Conservation (phyloP, 2,113 vertebrate species). For the Cochlearius cochlearius region DNA sequence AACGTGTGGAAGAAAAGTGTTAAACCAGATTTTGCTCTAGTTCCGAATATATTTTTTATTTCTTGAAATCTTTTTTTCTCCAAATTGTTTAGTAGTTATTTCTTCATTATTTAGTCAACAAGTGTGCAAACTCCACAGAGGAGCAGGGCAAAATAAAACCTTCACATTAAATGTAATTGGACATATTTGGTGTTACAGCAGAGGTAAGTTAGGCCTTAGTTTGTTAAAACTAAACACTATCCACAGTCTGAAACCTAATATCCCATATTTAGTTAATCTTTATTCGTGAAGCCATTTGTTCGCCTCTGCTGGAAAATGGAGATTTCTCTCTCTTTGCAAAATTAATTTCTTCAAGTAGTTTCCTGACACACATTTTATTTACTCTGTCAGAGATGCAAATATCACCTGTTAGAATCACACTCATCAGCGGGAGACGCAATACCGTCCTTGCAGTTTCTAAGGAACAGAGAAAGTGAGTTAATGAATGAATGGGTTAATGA, state of each 20-base stretch:
- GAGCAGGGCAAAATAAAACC: neutral
- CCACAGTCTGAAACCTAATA: neutral
- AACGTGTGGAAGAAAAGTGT: neutral
- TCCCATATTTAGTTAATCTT: neutral
- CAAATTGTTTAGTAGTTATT: neutral
- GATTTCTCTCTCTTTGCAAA: neutral
- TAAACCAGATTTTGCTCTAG: neutral
- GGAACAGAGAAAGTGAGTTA: neutral
- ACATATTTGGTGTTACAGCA: neutral
- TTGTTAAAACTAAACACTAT: neutral
- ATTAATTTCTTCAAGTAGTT: neutral
- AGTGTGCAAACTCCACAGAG: neutral
- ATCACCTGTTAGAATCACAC: neutral
- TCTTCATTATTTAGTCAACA: neutral
- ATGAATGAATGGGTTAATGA: conserved; percentile 29
- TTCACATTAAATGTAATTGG: neutral
- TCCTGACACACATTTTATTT: neutral
- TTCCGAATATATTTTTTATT: neutral
- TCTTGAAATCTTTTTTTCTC: neutral
- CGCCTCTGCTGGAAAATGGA: neutral
- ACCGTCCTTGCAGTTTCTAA: neutral
- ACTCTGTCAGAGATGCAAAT: neutral
- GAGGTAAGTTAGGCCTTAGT: neutral
- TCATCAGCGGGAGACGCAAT: neutral
- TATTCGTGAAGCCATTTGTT: neutral